Evolutionary conservation across 2,888 invertebrate species (phyloP).

Genomic region (Escarpia spicata): DNA sequence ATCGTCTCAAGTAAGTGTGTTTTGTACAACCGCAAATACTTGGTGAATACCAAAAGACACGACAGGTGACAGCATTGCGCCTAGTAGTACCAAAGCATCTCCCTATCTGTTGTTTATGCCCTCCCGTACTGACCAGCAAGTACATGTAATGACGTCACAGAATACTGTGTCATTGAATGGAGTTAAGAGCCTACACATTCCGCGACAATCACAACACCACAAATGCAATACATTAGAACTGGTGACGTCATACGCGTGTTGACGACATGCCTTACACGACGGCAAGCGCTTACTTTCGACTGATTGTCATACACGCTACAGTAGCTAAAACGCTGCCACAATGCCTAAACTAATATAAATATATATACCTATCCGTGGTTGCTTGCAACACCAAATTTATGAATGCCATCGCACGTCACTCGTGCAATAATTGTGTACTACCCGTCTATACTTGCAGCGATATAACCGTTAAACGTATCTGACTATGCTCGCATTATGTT

Average conservation of each 20-base stretch:
- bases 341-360: not conserved
- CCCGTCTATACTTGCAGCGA: not conserved
- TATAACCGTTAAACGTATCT: not conserved
- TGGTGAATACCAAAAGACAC: not conserved
- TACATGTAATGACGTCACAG: not conserved
- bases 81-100: not conserved
- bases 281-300: not conserved
- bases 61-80: not conserved
- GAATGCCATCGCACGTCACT: not conserved
- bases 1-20: not conserved
- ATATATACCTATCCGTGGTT: not conserved
- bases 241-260: not conserved
- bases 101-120: not conserved
- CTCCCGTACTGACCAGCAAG: not conserved
- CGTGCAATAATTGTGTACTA: not conserved
- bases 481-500: not conserved
- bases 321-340: not conserved
- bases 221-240: not conserved
- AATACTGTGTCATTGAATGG: not conserved
- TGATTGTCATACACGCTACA: constrained; percentile 13
- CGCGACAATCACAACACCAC: not conserved
- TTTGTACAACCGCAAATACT: not conserved
- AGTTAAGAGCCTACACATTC: not conserved
- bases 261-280: not conserved
- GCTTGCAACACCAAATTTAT: not conserved